Conservation (phyloP, 2,797 vertebrate species). For the Ispidina picta region DNA sequence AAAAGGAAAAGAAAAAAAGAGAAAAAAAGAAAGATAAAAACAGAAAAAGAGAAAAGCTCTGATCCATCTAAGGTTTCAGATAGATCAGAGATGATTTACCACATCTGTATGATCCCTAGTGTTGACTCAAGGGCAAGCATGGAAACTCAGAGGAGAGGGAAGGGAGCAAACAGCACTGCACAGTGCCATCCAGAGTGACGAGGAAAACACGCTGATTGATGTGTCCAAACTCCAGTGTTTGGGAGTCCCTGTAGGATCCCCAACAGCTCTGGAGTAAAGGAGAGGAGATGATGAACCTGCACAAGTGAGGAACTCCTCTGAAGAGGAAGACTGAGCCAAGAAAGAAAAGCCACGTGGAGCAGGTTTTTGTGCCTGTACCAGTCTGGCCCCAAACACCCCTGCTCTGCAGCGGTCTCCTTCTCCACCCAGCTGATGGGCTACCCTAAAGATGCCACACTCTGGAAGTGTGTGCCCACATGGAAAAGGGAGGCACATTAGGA, state of each 20-base stretch:
- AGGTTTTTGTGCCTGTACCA: not conserved
- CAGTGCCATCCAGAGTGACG: not conserved
- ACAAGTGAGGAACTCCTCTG: not conserved
- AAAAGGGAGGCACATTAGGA: not conserved
- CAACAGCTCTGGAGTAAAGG: not conserved
- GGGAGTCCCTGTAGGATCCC: not conserved
- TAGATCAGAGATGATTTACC: not conserved
- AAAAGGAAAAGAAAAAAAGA: too few species aligned
- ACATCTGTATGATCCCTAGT: not conserved
- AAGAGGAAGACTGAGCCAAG: not conserved
- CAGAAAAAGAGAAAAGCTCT: too few species aligned
- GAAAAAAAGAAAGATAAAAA: too few species aligned
- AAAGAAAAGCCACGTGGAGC: not conserved
- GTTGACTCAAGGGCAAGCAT: not conserved
- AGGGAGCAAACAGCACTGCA: not conserved
- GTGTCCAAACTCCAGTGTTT: not conserved
- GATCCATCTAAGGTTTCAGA: not conserved
- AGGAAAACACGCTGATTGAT: not conserved
- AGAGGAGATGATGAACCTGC: not conserved
- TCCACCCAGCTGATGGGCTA: not conserved
- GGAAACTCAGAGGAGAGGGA: not conserved
- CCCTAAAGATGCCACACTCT: not conserved
- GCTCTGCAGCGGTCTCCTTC: not conserved
- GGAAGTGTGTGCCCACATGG: not conserved
- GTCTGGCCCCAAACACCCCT: not conserved